Evolutionary conservation across 2,113 vertebrate genomes (phyloP), one percentile per base, ranked within the genome.

Genomic region (Acrocephalus kingi): DNA sequence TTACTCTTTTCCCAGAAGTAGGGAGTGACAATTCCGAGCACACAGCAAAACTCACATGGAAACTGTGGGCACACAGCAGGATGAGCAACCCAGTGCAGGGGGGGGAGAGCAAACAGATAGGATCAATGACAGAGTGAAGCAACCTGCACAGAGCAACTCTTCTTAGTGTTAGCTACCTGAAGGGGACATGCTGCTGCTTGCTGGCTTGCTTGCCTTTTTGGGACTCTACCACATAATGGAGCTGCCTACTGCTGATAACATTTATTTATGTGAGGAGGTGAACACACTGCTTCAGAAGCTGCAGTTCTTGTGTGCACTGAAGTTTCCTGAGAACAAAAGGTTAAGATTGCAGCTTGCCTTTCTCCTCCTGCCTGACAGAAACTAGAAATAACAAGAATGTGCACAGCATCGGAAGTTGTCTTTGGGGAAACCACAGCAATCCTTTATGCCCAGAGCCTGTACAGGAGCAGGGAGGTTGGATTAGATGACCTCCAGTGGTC

Each of bases 21-120:
- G 24, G 49, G 28, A 85, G 46, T 8, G 25, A 64, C 48, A 37
- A 45, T 12, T 43, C n/a, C 68, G 72, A 48, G 45, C 23, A 35
- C 1, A 8, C 15, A 39, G 59, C 46, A 77, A 28, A 16, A 15
- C 37, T 67, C 59, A 1, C 3, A 21, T 8, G 59, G 71, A 41
- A 48, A 7, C n/a, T 5, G 25, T 24, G 1, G 0, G 54, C 35
- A 23, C 45, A 6, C 0, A 17, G 51, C 52, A 45, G 2, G 3
- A 46, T 0, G 1, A 25, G 16, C 24, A 31, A 8, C 19, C 37
- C 45, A 2, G 22, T 0, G 4, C 1, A 35, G 13, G 1, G 23
- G 23, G 9, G 15, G 21, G 27, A 11, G 15, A 19, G n/a, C 13
- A 23, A 75, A 28, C 11, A 19, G 18, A 8, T 0, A 1, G 56